Base-by-base conservation (phyloP, 2,888 invertebrate species). In the Troglohyphantes excavatus region DNA sequence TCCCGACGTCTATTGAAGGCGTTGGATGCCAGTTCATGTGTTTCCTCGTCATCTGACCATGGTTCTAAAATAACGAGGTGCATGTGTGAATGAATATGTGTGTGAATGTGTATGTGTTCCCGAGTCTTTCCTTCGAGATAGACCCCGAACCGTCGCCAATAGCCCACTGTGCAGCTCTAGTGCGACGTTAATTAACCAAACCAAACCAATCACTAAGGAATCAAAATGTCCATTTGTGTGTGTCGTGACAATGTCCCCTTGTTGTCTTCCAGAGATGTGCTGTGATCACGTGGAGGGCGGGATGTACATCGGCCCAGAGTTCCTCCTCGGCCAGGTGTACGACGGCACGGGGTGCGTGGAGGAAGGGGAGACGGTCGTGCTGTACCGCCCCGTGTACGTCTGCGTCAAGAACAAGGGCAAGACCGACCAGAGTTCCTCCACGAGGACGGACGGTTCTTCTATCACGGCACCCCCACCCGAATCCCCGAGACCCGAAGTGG, bases 311-410 rank as follows among this genome's bases (percentile, higher is more conserved):
- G 96, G 96, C 23, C 96, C 96, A 0, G 96, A 96, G 93, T 96
- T 96, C 93, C 95, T 96, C 81, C 93, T 96, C 75, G 96, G 96
- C 1, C 96, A 96, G 93, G 96, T 96, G 3, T 96, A 96, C 93
- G 96, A 96, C 93, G 96, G 96, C 21, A 95, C 95, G 27, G 96
- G 96, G 21, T 95, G 94, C 59, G 95, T 94, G 72, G 93, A 93
- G 7, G 93, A 93, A 84, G 94, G 94, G 78, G 95, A 95, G 90
- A 94, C 95, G 2, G 94, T 95, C 46, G 95, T 96, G 70, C 94
- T 96, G 70, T 96, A 96, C 93, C 94, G 95, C 91, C 95, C 96
- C 2, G 94, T 95, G 59, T 96, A 96, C 93, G 92, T 93, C 13
- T 92, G 92, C 79, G 92, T 92, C 27, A 84, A 81, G 19, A 90